Evolutionary conservation across 2,113 vertebrate species (phyloP).

Genomic region (Suricata suricatta): DNA sequence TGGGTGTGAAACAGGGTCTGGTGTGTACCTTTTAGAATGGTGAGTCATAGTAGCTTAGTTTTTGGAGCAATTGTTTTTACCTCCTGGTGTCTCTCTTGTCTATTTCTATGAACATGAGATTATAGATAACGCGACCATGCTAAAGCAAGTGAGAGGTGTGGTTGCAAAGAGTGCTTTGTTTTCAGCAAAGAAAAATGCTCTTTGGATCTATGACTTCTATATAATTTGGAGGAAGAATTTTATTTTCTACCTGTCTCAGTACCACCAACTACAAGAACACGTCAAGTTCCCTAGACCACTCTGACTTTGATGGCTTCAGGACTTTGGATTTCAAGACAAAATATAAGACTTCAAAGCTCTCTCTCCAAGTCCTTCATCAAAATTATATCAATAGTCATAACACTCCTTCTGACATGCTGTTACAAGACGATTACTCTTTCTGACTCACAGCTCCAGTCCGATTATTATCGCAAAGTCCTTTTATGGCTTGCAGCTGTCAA

Average conservation of each 20-base stretch:
- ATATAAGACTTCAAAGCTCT: background rate
- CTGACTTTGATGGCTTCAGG: background rate
- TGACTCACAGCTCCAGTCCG: background rate
- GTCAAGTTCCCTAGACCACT: background rate
- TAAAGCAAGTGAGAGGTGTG: background rate
- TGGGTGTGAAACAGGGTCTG: background rate
- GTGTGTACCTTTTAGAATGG: background rate
- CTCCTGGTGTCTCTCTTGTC: background rate
- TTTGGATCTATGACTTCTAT: background rate
- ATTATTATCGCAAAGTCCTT: background rate
- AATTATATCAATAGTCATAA: background rate
- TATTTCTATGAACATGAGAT: background rate
- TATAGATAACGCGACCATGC: background rate
- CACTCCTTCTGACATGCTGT: background rate
- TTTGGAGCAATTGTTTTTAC: constrained; percentile 22
- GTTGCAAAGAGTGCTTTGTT: background rate
- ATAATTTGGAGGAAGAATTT: background rate
- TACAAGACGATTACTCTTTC: background rate
- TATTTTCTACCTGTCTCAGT: background rate
- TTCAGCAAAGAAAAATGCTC: background rate
- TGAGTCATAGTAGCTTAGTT: constrained; percentile 19
- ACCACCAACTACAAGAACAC: background rate
- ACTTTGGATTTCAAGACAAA: constrained; percentile 20
- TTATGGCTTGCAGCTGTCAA: background rate
- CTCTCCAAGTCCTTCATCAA: background rate